Conservation (phyloP, 2,888 invertebrate species). For the Ecliptopera silaceata region DNA sequence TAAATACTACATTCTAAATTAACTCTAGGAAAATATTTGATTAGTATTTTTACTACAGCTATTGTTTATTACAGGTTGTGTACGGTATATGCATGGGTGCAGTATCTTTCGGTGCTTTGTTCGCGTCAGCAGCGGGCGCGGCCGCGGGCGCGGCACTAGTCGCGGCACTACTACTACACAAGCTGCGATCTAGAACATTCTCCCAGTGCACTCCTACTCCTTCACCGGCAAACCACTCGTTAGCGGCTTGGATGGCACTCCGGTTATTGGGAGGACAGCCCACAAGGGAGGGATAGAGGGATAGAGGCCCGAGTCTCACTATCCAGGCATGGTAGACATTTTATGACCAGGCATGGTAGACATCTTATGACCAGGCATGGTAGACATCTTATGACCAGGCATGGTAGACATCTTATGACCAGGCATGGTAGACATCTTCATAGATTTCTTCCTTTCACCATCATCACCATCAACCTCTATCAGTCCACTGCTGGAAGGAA, state of each 20-base stretch:
- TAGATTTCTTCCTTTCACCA: no score
- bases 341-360: no score
- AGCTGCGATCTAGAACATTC: slow-evolving; percentile 89
- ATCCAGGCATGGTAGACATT: no score
- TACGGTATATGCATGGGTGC: slow-evolving; percentile 96
- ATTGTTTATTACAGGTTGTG: slow-evolving; percentile 83
- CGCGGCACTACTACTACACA: slow-evolving; percentile 92
- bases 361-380: no score
- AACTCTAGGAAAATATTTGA: no score
- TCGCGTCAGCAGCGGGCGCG: slow-evolving; percentile 93
- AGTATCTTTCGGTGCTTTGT: slow-evolving; percentile 93
- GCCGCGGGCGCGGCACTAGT: slow-evolving; percentile 94
- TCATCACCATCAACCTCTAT: no score
- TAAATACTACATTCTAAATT: no score
- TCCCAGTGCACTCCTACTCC: slow-evolving; percentile 74
- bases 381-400: no score
- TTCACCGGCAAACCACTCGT: slow-evolving; percentile 83
- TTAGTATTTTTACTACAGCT: neutral
- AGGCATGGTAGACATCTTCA: no score
- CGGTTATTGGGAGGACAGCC: slow-evolving; percentile 82
- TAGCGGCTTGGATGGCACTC: slow-evolving; percentile 90
- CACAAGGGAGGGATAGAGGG: slow-evolving; percentile 61
- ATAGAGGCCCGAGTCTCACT: no score
- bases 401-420: no score
- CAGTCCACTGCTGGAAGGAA: no score